Base-by-base conservation (phyloP, 2,888 invertebrate species). In the Oxycera nigricornis region DNA sequence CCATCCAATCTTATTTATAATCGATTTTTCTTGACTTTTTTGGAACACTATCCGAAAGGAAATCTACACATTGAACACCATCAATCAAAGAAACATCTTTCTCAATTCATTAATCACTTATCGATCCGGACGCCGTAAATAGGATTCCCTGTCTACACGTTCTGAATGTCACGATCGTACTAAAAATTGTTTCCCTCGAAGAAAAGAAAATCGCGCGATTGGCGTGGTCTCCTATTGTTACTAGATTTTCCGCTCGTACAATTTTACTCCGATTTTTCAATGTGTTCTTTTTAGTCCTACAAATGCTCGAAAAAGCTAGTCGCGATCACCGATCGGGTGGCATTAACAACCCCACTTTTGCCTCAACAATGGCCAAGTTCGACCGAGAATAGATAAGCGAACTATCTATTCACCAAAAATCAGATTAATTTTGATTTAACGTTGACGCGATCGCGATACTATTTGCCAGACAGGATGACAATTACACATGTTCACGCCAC, bases 101-200 rank as follows among this genome's bases (percentile, higher is more conserved):
- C n/a, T n/a, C n/a, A 17, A 46, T 46, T 46, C 14, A 46, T 46
- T 11, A 7, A 46, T 46, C 14, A 46, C 14, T 17, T 2, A 3
- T 11, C 46, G 46, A 17, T 46, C 3, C 46, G 46, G 14, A 11
- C 11, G 46, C 11, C n/a, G 35, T 2, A 24, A 55, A 22, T 55
- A 55, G 55, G 55, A 17, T 41, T 22, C 22, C 26, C 20, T 28
- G 70, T 70, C 70, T 24, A 31, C 70, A 55, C 70, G 52, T 70
- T 31, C 17, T 52, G 31, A 70, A 31, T 31, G 70, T 31, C 70
- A 22, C 70, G 70, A 24, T 31, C 55, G 55, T 55, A 70, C 70
- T 70, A n/a, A 70, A 65, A 70, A 52, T 22, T 31, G 9, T 52
- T 70, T 70, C 35, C 22, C 52, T 24, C 41, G 14, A 31, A 30